Percentiles rank a stretch among this genome's conserved stretches.
phyloP scores from a whole-genome alignment of 2,888 invertebrate genomes.

The Lumbricus terrestris region DNA sequence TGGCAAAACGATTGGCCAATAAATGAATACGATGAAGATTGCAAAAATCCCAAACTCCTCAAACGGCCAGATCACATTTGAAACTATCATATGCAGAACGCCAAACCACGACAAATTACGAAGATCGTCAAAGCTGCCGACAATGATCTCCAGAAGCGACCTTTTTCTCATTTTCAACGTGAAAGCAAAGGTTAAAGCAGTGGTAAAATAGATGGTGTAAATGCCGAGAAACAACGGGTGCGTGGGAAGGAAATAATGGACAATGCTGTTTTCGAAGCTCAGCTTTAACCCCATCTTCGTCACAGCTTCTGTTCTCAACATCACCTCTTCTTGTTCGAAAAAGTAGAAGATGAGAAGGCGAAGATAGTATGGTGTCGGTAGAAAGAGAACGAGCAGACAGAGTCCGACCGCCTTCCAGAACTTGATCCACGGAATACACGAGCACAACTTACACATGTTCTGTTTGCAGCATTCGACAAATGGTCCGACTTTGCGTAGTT shows the following conservation, averaged over 20 bases:
- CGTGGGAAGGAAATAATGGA: slow-evolving; percentile 39
- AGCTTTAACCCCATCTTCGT: slow-evolving; percentile 38
- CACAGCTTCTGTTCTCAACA: slow-evolving; percentile 39
- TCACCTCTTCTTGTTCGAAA: slow-evolving; percentile 50
- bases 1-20: slow-evolving; percentile 46
- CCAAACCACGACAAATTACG: slow-evolving; percentile 47
- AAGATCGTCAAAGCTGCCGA: slow-evolving; percentile 50
- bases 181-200: slow-evolving; percentile 46
- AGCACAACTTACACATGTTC: background rate
- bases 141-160: slow-evolving; percentile 39
- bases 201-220: slow-evolving; percentile 46
- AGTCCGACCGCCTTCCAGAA: background rate
- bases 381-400: slow-evolving; percentile 43
- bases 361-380: slow-evolving; percentile 52
- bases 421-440: background rate
- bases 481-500: slow-evolving; percentile 48
- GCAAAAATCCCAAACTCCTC: slow-evolving; percentile 47
- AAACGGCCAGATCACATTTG: slow-evolving; percentile 52
- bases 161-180: slow-evolving; percentile 37
- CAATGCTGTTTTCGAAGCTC: slow-evolving; percentile 44
- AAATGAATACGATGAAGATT: slow-evolving; percentile 46
- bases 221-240: slow-evolving; percentile 50
- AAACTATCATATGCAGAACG: slow-evolving; percentile 46
- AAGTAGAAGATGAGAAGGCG: slow-evolving; percentile 50
- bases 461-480: slow-evolving; percentile 48